These are phyloP conservation scores for Abrostola tripartita DNA, from an alignment of 2,888 invertebrate species.

Conservation along the genomic window DNA sequence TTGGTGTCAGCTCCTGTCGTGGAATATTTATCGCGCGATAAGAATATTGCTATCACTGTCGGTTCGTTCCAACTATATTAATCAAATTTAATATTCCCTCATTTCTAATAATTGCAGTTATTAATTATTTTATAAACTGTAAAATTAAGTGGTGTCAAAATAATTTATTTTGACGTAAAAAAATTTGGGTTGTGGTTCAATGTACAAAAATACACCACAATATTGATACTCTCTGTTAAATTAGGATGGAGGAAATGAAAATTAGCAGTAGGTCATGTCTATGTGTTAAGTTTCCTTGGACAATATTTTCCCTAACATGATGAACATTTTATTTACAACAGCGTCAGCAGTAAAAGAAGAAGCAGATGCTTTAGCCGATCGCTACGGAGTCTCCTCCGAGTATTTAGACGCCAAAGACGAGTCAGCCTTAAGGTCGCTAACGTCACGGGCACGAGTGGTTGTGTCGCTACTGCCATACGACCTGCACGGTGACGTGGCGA, in stretches of 20 bases:
- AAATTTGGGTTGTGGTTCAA: no score
- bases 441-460: slow-evolving; percentile 92
- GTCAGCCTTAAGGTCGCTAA: slow-evolving; percentile 91
- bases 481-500: slow-evolving; percentile 95
- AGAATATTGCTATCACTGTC: slow-evolving; percentile 94
- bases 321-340: slow-evolving; percentile 51
- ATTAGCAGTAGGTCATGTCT: no score
- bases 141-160: no score
- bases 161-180: no score
- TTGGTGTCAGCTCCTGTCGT: slow-evolving; percentile 98
- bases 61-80: slow-evolving; percentile 81
- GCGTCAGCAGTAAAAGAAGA: slow-evolving; percentile 96
- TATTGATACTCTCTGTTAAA: no score
- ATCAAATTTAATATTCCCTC: no score
- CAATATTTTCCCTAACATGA: not conserved
- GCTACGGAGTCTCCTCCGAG: slow-evolving; percentile 93
- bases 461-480: slow-evolving; percentile 97
- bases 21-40: slow-evolving; percentile 96
- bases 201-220: no score
- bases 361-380: slow-evolving; percentile 93
- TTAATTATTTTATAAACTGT: not conserved
- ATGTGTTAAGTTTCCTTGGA: no score
- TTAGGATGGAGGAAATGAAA: no score
- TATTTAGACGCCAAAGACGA: slow-evolving; percentile 94
- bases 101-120: not conserved